Base-by-base conservation (phyloP, 2,113 vertebrate species). In the Mirza zaza region DNA sequence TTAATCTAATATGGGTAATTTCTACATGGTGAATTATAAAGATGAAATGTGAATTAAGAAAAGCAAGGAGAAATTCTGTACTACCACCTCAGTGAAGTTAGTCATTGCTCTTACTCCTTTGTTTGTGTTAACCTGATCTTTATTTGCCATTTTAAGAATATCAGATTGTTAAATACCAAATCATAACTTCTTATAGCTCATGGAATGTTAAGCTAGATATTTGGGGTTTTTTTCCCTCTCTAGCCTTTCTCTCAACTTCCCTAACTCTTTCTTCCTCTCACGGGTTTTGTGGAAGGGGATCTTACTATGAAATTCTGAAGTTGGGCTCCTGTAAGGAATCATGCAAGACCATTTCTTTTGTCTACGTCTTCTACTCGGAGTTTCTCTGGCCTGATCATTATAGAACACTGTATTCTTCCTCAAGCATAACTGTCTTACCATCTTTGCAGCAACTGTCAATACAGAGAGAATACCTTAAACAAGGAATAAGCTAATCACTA, bases 311-410 rank as follows among this genome's bases (percentile, higher is more conserved):
- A 45, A 87, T 93, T 96, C 65, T 86, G n/a, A 93, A 90, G 34
- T 61, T 95, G 61, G 34, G 48, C 42, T 96, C 65, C 36, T 75
- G 1, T 71, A 93, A 93, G 75, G 61, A 91, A 91, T 93, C 34
- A 36, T 84, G 45, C 68, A 87, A 91, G 61, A 75, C 73, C 71
- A 45, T 92, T 92, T 97, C 80, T 95, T 65, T 83, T 89, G n/a
- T 91, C 61, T 90, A 2, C 2, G 1, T 50, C 50, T 95, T 48
- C 76, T 45, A 67, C 52, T 4, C 57, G 71, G 50, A 81, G 18
- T 97, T 96, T 94, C 82, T 97, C 65, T 97, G 39, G 6, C 75
- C 82, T 91, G 36, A 67, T 93, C 79, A 65, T 95, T 93, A 83
- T 95, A 75, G 42, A 97, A 87, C 29, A 91, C 73, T 23, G 2